A percentile compares a stretch with the other conserved stretches of the same genome.
Evolutionary conservation across 2,113 vertebrate genomes (phyloP).

Genomic region (Telmatochromis brachygnathus): DNA sequence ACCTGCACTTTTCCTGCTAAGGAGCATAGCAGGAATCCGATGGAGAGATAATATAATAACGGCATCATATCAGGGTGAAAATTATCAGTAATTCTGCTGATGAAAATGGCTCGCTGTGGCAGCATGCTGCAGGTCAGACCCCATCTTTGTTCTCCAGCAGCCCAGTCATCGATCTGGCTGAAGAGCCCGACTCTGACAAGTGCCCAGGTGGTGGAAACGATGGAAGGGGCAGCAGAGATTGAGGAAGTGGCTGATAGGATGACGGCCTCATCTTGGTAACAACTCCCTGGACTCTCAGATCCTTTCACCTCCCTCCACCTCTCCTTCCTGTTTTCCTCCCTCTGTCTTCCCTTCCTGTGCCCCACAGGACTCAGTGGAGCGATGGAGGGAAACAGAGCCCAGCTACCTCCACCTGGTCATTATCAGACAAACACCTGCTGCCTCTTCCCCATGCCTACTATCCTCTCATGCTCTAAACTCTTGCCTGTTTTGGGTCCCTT

Average conservation of each 20-base stretch:
- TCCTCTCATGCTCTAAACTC: neutral
- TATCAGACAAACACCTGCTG: slow-evolving; percentile 53
- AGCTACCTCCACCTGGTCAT: slow-evolving; percentile 49
- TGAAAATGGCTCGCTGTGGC: neutral
- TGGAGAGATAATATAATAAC: neutral
- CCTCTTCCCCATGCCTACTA: neutral
- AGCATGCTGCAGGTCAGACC: neutral
- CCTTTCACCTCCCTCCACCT: neutral
- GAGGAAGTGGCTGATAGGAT: slow-evolving; percentile 1
- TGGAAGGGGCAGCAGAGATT: slow-evolving; percentile 2
- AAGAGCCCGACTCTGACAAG: neutral
- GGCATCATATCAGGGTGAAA: neutral
- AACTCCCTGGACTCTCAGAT: neutral
- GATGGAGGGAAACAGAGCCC: slow-evolving; percentile 39
- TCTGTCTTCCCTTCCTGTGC: neutral
- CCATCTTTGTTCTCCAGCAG: neutral
- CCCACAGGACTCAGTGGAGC: slow-evolving; percentile 25
- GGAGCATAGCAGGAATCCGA: neutral
- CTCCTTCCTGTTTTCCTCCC: neutral
- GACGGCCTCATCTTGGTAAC: slow-evolving; percentile 7
- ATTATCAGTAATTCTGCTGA: neutral
- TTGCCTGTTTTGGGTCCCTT: neutral
- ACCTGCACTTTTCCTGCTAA: neutral
- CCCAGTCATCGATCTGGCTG: slow-evolving; percentile 19
- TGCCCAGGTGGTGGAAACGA: slow-evolving; percentile 42